These are phyloP conservation scores for Protophormia terraenovae DNA, from an alignment of 2,888 invertebrate species.

Conservation along the genomic window DNA sequence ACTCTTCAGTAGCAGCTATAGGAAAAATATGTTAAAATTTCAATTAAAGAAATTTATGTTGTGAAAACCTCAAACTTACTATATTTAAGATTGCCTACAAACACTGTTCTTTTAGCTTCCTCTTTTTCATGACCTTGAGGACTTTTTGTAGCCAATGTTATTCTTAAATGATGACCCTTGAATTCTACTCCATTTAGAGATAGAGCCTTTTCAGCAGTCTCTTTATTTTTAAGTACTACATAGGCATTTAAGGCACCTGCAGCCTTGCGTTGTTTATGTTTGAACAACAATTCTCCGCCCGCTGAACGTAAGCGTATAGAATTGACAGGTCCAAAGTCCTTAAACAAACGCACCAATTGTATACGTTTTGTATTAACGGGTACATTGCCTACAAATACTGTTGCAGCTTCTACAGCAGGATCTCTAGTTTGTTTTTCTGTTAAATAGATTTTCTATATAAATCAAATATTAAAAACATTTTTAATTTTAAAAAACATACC, in stretches of 20 bases:
- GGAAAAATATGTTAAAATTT: not conserved
- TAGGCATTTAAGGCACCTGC: slow-evolving; percentile 78
- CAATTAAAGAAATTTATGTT: not conserved
- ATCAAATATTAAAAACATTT: too few species aligned
- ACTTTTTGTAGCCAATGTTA: slow-evolving; percentile 72
- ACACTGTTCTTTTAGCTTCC: slow-evolving; percentile 76
- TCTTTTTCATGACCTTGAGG: slow-evolving; percentile 48
- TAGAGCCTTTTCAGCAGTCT: slow-evolving; percentile 74
- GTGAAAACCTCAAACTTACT: slow-evolving; percentile 71
- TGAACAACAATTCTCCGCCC: slow-evolving; percentile 76
- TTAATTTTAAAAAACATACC: slow-evolving; percentile 26
- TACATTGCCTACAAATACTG: slow-evolving; percentile 80
- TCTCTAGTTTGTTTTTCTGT: slow-evolving; percentile 51
- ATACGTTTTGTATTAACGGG: slow-evolving; percentile 78
- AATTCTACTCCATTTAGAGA: slow-evolving; percentile 77
- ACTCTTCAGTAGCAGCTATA: slow-evolving; percentile 78
- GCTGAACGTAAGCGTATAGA: slow-evolving; percentile 77
- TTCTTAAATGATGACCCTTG: slow-evolving; percentile 76
- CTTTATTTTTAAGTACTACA: slow-evolving; percentile 73
- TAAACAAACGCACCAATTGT: slow-evolving; percentile 75
- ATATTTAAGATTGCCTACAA: slow-evolving; percentile 80
- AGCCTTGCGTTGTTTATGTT: slow-evolving; percentile 76
- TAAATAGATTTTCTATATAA: too few species aligned
- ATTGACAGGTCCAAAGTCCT: slow-evolving; percentile 73
- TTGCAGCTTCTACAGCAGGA: slow-evolving; percentile 72